Evolutionary conservation across 2,888 invertebrate species (phyloP), one percentile per base, ranked within the genome.

Genomic region (Micoletzkya japonica): DNA sequence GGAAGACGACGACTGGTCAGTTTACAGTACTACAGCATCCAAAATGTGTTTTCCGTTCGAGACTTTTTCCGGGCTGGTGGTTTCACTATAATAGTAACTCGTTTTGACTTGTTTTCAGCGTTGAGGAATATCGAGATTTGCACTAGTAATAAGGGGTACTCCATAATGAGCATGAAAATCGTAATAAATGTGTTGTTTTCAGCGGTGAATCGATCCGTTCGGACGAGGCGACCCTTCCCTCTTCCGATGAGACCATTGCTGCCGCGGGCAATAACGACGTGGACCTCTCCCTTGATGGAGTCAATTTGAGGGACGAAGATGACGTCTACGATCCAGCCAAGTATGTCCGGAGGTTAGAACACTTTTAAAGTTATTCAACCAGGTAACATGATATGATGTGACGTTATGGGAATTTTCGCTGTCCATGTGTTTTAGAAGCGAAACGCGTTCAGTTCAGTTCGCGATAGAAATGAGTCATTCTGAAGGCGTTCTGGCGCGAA

Each of bases 1-100:
- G 24, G 64, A 66, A n/a, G 64, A 66, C 4, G 64, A 66, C 26
- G 64, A 66, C 26, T 66, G 54, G 64, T 66, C 4, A 54, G 64
- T 52, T 6, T 61, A 32, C 30, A 2, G 30, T 30, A 26, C 2
- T 59, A 59, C n/a, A n/a, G n/a, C n/a, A n/a, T n/a, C n/a, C n/a
- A n/a, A n/a, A n/a, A n/a, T n/a, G n/a, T n/a, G n/a, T n/a, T n/a
- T n/a, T n/a, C n/a, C n/a, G n/a, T n/a, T n/a, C n/a, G n/a, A n/a
- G n/a, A n/a, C n/a, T n/a, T n/a, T n/a, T n/a, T n/a, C n/a, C n/a
- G n/a, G n/a, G n/a, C n/a, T n/a, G n/a, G n/a, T n/a, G n/a, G n/a
- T n/a, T n/a, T n/a, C n/a, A n/a, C n/a, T n/a, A n/a, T n/a, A n/a
- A n/a, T n/a, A n/a, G n/a, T n/a, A n/a, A n/a, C n/a, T 44, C 10